Percentiles rank a stretch among this genome's conserved stretches.
These are phyloP conservation scores for Engraulis encrasicolus DNA, from an alignment of 2,113 vertebrate genomes.

Conservation along the genomic window DNA sequence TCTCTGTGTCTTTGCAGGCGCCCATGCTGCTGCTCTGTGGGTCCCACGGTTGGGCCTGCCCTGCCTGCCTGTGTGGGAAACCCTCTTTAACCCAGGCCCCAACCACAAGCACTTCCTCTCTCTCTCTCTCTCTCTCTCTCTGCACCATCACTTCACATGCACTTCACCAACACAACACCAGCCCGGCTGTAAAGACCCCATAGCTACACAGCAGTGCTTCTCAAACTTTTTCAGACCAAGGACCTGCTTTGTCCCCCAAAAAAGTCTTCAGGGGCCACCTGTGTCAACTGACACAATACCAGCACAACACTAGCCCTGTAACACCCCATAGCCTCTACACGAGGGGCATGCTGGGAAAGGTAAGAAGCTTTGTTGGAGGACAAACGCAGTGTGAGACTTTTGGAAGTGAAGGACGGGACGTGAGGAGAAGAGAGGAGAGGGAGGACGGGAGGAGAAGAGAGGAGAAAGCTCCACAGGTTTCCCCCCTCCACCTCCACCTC, in stretches of 20 bases:
- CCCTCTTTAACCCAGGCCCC: background rate
- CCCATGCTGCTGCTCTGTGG: background rate
- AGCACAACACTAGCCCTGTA: background rate
- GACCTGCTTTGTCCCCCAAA: no score
- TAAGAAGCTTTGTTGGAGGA: background rate
- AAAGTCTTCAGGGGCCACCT: no score
- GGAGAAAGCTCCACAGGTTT: background rate
- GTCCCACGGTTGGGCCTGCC: background rate
- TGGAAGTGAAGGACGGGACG: background rate
- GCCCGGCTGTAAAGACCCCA: background rate
- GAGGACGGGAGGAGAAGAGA: background rate
- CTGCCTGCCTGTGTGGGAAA: slow-evolving; percentile 3
- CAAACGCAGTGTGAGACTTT: background rate
- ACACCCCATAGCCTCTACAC: no score
- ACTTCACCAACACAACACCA: background rate
- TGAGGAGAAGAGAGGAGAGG: background rate
- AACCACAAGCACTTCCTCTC: slow-evolving; percentile 11
- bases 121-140: no score
- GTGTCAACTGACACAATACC: no score
- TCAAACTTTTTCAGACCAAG: no score
- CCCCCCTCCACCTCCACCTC: no score
- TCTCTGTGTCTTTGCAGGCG: background rate
- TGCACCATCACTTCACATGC: slow-evolving; percentile 12
- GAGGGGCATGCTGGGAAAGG: background rate
- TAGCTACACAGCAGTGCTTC: no score